Evolutionary conservation across 2,888 invertebrate genomes (phyloP), one percentile per base, ranked within the genome.

Genomic region (Rhamnusium bicolor): DNA sequence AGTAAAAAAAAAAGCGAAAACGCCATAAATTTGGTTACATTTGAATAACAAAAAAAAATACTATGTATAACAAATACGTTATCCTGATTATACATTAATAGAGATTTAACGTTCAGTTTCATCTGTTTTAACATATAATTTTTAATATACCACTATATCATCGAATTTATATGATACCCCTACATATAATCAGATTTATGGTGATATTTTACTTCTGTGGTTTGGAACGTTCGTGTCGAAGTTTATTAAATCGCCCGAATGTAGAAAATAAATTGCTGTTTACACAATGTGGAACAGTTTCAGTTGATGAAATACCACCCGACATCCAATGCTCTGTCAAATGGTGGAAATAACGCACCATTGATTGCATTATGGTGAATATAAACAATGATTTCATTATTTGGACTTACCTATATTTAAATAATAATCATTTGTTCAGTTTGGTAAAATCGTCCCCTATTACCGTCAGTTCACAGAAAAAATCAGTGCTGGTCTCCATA

Each of bases 191-290:
- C 21, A 47, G 61, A 62, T 62, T 62, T 62, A 62, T 62, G 61
- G 46, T 24, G 47, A 40, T 62, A 62, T 46, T 62, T 62, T 62
- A 62, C 61, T 62, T 62, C 14, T 62, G 47, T 14, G 47, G 61
- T 62, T 40, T 18, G 10, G 19, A 40, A 61, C 21, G 47, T 49
- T 51, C 63, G 51, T 63, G 63, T 27, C 63, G 51, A 63, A 63
- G 49, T 63, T 51, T 49, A 63, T 63, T 51, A 63, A 74, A 72
- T 75, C 63, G 54, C 40, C 56, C 67, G 72, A 74, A 71, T 69
- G 54, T 69, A 58, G 71, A 58, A 71, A 71, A 74, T 68, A 68
- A 71, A 74, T 69, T 65, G 74, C 47, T 66, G 51, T 74, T 72
- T 54, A 60, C 65, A 72, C 69, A 69, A 74, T 74, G 56, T 56